Conservation (phyloP, 2,888 invertebrate species). For the Drosophila mulleri region DNA sequence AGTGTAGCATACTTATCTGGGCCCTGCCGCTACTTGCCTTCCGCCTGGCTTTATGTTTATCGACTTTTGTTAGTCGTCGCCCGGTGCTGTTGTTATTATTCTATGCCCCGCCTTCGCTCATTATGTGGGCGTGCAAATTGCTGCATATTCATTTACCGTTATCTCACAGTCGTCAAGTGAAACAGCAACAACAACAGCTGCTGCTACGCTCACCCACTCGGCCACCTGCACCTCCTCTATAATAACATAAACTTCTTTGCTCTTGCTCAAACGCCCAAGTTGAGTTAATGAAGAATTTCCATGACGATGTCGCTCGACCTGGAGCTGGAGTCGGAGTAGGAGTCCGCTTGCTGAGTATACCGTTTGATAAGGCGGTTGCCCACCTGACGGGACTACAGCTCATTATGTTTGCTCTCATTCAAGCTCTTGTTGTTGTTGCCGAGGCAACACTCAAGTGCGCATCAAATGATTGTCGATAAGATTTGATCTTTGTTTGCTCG, state of each 20-base stretch:
- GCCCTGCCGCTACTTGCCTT: constrained; percentile 42
- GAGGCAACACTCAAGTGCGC: constrained; percentile 60
- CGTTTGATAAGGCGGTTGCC: constrained; percentile 57
- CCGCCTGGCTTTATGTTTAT: constrained; percentile 71
- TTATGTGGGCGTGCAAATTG: constrained; percentile 81
- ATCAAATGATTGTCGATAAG: constrained; percentile 81
- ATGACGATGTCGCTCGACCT: constrained; percentile 69
- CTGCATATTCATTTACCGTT: constrained; percentile 82
- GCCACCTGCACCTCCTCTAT: constrained; percentile 51
- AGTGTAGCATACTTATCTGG: constrained; percentile 77
- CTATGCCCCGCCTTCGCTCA: constrained; percentile 64
- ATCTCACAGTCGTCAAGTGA: constrained; percentile 76
- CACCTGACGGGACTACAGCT: constrained; percentile 55
- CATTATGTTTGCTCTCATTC: constrained; percentile 63
- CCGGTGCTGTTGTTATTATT: constrained; percentile 65
- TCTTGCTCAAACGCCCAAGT: constrained; percentile 58
- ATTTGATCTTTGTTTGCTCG: constrained; percentile 76
- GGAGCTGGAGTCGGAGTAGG: neutral
- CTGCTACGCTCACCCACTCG: constrained; percentile 8
- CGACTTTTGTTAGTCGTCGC: constrained; percentile 76
- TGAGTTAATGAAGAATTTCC: constrained; percentile 82
- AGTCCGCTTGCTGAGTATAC: constrained; percentile 43
- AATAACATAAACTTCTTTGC: constrained; percentile 80
- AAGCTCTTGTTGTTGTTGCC: constrained; percentile 27
- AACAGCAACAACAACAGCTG: constrained; percentile 61